Conservation (phyloP, 2,888 invertebrate species). For the Cerastoderma edule region DNA sequence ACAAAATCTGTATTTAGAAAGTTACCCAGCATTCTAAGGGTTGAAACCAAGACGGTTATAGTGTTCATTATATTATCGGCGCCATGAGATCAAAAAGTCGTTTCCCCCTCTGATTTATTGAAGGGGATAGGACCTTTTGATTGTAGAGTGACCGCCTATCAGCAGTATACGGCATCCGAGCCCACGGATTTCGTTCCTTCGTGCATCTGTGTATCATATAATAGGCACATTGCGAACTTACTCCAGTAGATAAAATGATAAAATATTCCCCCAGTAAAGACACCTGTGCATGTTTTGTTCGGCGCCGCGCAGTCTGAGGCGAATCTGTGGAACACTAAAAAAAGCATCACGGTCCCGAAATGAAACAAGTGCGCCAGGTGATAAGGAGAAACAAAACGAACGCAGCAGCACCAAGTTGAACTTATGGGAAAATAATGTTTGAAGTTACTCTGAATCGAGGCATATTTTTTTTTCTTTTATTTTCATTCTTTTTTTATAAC, state of each 20-base stretch:
- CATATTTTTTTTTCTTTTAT: background rate
- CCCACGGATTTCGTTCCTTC: slow-evolving; percentile 5
- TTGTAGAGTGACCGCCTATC: slow-evolving; percentile 40
- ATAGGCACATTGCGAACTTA: slow-evolving; percentile 53
- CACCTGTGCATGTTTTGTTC: slow-evolving; percentile 56
- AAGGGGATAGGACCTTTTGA: no score
- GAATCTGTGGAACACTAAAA: slow-evolving; percentile 50
- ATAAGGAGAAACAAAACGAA: slow-evolving; percentile 27
- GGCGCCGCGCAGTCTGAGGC: slow-evolving; percentile 52
- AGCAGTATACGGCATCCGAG: slow-evolving; percentile 38
- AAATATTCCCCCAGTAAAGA: slow-evolving; percentile 48
- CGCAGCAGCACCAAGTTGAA: slow-evolving; percentile 19
- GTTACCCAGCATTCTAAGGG: no score
- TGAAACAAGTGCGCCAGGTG: slow-evolving; percentile 42
- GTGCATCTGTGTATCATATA: slow-evolving; percentile 56
- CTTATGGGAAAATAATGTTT: slow-evolving; percentile 7
- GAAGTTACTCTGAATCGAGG: no score
- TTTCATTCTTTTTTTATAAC: background rate
- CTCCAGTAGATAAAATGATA: slow-evolving; percentile 61
- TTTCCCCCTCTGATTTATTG: no score
- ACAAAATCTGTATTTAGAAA: no score
- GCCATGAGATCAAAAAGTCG: no score
- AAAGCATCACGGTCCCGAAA: slow-evolving; percentile 7
- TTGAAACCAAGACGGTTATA: no score
- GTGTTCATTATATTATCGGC: no score